Percentiles rank a stretch among this genome's conserved stretches.
Evolutionary conservation across 2,797 vertebrate genomes (phyloP).

Genomic region (Diglossa cyanea): DNA sequence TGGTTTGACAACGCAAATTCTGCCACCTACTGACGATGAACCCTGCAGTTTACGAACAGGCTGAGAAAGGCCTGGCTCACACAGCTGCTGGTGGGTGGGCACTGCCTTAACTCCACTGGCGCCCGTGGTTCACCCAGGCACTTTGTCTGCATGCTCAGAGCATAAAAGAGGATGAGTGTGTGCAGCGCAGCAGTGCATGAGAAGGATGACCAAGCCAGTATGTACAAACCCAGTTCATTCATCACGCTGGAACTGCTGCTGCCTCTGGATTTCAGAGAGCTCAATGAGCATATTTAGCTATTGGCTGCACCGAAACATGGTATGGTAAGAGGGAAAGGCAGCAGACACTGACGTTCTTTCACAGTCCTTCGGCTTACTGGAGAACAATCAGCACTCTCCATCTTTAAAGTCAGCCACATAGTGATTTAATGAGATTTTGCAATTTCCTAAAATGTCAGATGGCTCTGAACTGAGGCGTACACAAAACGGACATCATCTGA

Average conservation of each 20-base stretch:
- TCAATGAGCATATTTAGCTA: not conserved
- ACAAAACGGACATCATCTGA: not conserved
- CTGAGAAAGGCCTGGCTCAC: not conserved
- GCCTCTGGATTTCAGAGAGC: not conserved
- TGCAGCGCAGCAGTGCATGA: not conserved
- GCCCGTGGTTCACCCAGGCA: not conserved
- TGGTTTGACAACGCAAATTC: slow-evolving; percentile 60
- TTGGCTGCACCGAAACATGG: not conserved
- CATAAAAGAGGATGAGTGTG: not conserved
- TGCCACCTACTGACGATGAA: slow-evolving; percentile 74
- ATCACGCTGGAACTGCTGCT: not conserved
- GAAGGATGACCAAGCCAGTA: not conserved
- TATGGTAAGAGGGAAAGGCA: not conserved
- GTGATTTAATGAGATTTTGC: not conserved
- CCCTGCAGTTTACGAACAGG: not conserved
- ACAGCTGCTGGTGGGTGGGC: rapidly evolving
- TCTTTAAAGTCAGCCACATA: not conserved
- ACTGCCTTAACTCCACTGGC: rapidly evolving
- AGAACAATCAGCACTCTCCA: not conserved
- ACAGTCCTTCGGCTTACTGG: not conserved
- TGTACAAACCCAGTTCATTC: not conserved
- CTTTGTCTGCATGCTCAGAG: not conserved
- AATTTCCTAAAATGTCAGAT: not conserved
- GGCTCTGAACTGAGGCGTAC: not conserved
- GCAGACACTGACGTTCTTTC: not conserved